phyloP scores from a whole-genome alignment of 2,113 vertebrate genomes.

The Hydropotes inermis region DNA sequence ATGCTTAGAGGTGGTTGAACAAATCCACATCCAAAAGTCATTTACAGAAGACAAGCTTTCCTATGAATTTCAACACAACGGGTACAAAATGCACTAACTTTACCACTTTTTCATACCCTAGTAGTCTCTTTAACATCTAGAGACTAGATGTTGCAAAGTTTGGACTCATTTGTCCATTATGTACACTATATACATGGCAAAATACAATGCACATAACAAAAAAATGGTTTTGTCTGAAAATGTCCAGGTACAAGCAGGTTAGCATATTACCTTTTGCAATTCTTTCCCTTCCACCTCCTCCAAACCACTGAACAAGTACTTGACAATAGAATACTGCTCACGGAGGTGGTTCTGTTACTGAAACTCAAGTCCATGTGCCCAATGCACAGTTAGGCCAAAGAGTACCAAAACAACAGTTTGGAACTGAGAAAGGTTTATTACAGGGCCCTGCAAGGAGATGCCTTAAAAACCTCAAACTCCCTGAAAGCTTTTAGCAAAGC shows the following conservation, averaged over 20 bases:
- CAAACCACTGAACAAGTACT: background rate
- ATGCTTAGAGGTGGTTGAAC: background rate
- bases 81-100: background rate
- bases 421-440: background rate
- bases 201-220: background rate
- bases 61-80: background rate
- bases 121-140: background rate
- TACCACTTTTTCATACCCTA: background rate
- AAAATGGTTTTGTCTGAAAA: background rate
- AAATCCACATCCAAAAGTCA: background rate
- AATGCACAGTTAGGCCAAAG: background rate
- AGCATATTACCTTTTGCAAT: background rate
- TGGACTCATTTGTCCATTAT: background rate
- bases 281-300: background rate
- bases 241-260: background rate
- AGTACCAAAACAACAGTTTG: background rate
- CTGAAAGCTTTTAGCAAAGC: background rate
- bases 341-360: background rate
- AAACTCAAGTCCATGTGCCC: background rate
- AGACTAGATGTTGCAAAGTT: background rate
- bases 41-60: background rate
- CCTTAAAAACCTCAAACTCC: background rate
- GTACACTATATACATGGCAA: background rate
- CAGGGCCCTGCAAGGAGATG: background rate
- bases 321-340: background rate